Base-by-base conservation (phyloP, 1,140 invertebrate genomes). In the Microplitis demolitor region DNA sequence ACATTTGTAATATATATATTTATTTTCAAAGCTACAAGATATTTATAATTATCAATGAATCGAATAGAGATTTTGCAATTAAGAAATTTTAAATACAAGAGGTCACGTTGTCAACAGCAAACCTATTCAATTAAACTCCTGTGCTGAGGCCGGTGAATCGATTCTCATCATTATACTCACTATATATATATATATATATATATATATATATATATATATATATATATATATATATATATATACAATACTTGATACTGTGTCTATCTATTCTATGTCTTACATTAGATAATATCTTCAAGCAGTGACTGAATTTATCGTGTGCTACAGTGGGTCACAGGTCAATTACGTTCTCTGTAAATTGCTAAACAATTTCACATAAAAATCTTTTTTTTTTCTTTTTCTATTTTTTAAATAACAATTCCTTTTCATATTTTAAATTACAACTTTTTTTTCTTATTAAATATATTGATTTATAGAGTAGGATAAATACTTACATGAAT, bases 291-390 rank as follows among this genome's bases (percentile, higher is more conserved):
- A 67, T 67, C 66, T 67, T 14, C 3, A 50, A 64, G 39, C 45
- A 37, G 37, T 64, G 62, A 64, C 35, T 66, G 16, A 37, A 66
- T 66, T 66, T 66, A 66, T 66, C 63, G 63, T 39, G 63, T 66
- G 63, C 50, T 67, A 54, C 66, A 16, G 11, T 51, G 31, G 66
- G 66, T 67, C 66, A 54, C 14, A 34, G 66, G 66, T 67, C 66
- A 67, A 54, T 67, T 50, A 53, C 66, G 66, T 53, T 67, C 66
- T 33, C 14, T n/a, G 50, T 56, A 67, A 67, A 67, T 67, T 54
- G 51, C 33, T 67, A 34, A 31, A 37, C 60, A 62, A 62, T 62
- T 62, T 16, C 34, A 35, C 60, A 13, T 62, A 37, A 31, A 62
- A 62, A 62, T 62, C 11, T 13, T 8, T 31, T 60, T 24, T 31